These are phyloP conservation scores for Sphaeramia orbicularis DNA, from an alignment of 2,797 vertebrate genomes.

Conservation along the genomic window DNA sequence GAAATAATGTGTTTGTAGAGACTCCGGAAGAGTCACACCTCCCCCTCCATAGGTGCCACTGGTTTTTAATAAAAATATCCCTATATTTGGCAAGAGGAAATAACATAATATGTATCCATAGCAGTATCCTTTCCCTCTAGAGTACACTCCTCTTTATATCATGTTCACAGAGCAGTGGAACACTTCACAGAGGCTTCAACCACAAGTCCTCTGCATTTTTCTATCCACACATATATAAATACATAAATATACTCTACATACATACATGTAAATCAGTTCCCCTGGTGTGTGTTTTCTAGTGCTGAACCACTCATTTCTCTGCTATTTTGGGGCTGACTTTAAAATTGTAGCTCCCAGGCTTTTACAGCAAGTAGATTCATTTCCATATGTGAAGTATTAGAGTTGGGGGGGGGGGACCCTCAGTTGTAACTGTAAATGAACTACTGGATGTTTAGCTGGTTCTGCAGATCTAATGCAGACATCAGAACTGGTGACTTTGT, in stretches of 20 bases:
- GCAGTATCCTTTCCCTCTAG: neutral
- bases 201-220: neutral
- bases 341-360: slow-evolving; percentile 42
- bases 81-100: too few species aligned
- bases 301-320: slow-evolving; percentile 35
- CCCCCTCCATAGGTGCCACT: too few species aligned
- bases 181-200: neutral
- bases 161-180: neutral
- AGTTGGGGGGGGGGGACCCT: neutral
- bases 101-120: too few species aligned
- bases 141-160: slow-evolving; percentile 7
- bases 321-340: slow-evolving; percentile 59
- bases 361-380: slow-evolving; percentile 39
- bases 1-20: slow-evolving; percentile 12
- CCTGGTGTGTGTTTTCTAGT: slow-evolving; percentile 22
- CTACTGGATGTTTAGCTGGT: slow-evolving; percentile 1
- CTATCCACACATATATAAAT: neutral
- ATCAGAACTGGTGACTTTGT: slow-evolving; percentile 13
- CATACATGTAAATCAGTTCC: slow-evolving; percentile 21
- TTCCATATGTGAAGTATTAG: slow-evolving; percentile 34
- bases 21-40: too few species aligned
- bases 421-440: slow-evolving; percentile 6
- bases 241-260: neutral
- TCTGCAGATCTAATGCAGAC: neutral
- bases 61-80: too few species aligned